Evolutionary conservation across 1,140 invertebrate genomes (phyloP).

Genomic region (Lanistes nyassanus): DNA sequence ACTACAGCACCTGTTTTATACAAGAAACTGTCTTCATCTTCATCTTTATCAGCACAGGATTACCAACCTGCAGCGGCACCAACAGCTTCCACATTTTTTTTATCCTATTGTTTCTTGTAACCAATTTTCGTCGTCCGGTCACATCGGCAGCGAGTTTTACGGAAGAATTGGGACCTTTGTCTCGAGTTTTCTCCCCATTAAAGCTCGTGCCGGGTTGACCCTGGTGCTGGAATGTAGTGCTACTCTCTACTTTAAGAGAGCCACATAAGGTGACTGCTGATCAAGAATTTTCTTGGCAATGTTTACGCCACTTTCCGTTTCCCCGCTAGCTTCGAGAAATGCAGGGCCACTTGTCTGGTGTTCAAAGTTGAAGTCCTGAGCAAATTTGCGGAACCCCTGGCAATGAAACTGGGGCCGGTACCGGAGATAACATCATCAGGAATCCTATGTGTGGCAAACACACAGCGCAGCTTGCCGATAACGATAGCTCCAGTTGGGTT

Average conservation of each 20-base stretch:
- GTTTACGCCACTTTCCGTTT: slow-evolving; percentile 37
- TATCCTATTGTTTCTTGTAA: too few relatives aligned
- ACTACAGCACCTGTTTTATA: too few relatives aligned
- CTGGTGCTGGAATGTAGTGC: neutral
- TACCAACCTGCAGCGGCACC: too few relatives aligned
- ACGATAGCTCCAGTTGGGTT: slow-evolving; percentile 26
- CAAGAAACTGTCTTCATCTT: too few relatives aligned
- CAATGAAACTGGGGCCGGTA: slow-evolving; percentile 44
- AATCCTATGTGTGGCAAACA: slow-evolving; percentile 42
- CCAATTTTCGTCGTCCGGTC: neutral
- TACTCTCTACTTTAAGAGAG: slow-evolving; percentile 6
- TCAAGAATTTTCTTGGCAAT: slow-evolving; percentile 37
- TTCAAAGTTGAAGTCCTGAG: slow-evolving; percentile 33
- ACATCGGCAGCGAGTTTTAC: slow-evolving; percentile 4
- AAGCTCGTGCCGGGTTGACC: neutral
- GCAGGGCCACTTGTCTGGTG: slow-evolving; percentile 34
- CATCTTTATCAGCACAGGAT: too few relatives aligned
- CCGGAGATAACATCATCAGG: slow-evolving; percentile 36
- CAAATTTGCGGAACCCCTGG: slow-evolving; percentile 39
- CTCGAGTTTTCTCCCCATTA: neutral
- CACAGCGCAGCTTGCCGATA: slow-evolving; percentile 31
- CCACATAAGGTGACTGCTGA: neutral
- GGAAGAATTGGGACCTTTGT: slow-evolving; percentile 5
- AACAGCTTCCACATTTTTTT: too few relatives aligned
- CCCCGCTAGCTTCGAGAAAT: slow-evolving; percentile 38